A percentile compares a stretch with the other conserved stretches of the same genome.
These are phyloP conservation scores for Anodontia alba DNA, from an alignment of 2,888 invertebrate species.

Conservation along the genomic window DNA sequence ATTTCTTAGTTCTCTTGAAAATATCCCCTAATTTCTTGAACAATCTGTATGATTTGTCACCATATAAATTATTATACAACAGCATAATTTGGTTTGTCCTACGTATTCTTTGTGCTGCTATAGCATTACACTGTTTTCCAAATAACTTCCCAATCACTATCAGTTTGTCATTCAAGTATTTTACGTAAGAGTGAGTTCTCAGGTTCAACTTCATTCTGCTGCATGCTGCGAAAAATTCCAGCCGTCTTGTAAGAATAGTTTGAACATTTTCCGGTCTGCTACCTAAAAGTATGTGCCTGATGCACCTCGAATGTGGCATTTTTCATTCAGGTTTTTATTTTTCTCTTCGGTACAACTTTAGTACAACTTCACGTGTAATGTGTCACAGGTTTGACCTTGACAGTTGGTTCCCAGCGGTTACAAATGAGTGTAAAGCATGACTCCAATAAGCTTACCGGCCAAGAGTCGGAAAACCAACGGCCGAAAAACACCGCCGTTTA, in stretches of 20 bases:
- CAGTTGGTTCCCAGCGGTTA: background rate
- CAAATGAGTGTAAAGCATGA: conserved; percentile 4
- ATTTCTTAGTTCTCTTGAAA: conserved; percentile 49
- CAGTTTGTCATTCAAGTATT: conserved; percentile 60
- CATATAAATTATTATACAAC: conserved; percentile 77
- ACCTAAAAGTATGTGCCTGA: background rate
- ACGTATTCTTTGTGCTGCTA: conserved; percentile 75
- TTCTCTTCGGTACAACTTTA: background rate
- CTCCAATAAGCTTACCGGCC: too few relatives aligned
- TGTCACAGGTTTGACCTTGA: background rate
- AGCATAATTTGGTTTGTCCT: conserved; percentile 72
- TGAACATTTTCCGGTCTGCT: background rate
- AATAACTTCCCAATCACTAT: conserved; percentile 60
- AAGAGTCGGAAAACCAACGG: too few relatives aligned
- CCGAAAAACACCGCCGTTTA: too few relatives aligned
- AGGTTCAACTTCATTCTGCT: background rate
- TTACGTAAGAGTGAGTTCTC: conserved; percentile 32
- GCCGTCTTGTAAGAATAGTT: background rate
- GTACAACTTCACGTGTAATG: background rate
- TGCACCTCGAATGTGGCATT: background rate
- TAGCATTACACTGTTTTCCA: conserved; percentile 76
- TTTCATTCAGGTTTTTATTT: background rate
- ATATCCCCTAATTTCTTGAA: conserved; percentile 59
- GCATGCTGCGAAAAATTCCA: background rate
- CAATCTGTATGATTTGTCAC: conserved; percentile 65